These are phyloP conservation scores for Peromyscus melanophrys DNA, from an alignment of 2,797 vertebrate species.

Conservation along the genomic window DNA sequence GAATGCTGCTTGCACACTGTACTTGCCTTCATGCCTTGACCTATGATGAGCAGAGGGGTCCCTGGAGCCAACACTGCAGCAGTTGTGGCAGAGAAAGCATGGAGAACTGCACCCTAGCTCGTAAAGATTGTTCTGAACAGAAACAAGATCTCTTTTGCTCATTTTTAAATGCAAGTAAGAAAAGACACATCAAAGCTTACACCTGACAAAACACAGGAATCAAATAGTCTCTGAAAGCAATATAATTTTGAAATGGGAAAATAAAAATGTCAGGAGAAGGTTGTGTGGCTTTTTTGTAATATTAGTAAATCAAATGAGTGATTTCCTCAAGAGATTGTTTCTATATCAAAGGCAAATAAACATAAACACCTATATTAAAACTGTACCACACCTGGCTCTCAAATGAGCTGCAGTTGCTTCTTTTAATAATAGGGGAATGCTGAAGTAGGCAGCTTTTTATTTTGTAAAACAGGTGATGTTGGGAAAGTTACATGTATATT, in stretches of 20 bases:
- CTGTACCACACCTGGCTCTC: neutral
- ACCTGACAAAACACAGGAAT: neutral
- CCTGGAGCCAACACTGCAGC: neutral
- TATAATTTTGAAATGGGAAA: conserved; percentile 9
- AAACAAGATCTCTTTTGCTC: neutral
- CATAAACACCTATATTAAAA: conserved; percentile 59
- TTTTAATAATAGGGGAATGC: conserved; percentile 42
- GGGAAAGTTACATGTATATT: conserved; percentile 41
- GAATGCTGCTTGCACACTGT: neutral
- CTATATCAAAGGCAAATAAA: conserved; percentile 67
- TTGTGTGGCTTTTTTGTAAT: neutral
- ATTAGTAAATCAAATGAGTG: conserved; percentile 50
- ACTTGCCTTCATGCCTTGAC: neutral
- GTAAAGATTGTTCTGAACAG: neutral
- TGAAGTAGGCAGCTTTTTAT: neutral
- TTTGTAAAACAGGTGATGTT: conserved; percentile 36
- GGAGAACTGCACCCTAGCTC: neutral
- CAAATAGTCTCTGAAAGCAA: conserved; percentile 51
- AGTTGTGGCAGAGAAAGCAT: neutral
- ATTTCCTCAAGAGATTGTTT: conserved; percentile 42
- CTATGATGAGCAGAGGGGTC: neutral
- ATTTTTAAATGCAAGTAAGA: conserved; percentile 3
- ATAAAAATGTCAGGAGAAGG: neutral
- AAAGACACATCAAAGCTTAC: neutral
- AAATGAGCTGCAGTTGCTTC: neutral